phyloP scores from a whole-genome alignment of 2,113 vertebrate genomes.

The Poicephalus meyeri region DNA sequence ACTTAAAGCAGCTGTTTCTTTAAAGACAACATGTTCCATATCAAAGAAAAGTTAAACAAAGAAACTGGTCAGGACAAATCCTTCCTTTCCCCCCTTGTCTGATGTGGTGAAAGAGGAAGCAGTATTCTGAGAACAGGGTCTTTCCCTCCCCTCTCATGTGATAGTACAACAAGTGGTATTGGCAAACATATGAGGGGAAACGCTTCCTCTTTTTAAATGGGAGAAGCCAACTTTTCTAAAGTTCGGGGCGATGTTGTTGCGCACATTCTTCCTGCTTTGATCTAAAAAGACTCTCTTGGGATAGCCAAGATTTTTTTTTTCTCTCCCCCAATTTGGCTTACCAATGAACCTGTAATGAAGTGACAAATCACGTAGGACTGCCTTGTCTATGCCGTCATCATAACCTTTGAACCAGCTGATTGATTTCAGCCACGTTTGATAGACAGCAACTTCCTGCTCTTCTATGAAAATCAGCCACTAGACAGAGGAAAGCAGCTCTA shows the following conservation, averaged over 20 bases:
- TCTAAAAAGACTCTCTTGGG: not conserved
- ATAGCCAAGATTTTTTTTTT: not conserved
- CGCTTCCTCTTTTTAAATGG: not conserved
- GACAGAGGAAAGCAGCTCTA: not conserved
- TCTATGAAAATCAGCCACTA: not conserved
- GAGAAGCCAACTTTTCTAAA: not conserved
- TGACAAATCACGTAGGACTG: not conserved
- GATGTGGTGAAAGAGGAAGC: not conserved
- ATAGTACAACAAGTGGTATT: not conserved
- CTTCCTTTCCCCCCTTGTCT: not conserved
- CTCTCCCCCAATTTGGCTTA: not conserved
- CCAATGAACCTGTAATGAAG: not conserved
- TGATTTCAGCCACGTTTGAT: not conserved
- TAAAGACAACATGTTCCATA: not conserved
- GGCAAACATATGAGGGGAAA: not conserved
- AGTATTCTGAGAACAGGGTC: not conserved
- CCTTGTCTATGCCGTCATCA: not conserved
- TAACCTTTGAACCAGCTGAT: not conserved
- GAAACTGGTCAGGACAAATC: not conserved
- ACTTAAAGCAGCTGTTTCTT: not conserved
- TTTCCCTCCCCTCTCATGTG: not conserved
- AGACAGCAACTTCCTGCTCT: not conserved
- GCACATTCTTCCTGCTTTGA: not conserved
- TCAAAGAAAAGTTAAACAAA: not conserved
- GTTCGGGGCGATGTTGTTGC: not conserved